These are phyloP conservation scores for Corythucha ciliata DNA, from an alignment of 2,888 invertebrate genomes.

Conservation along the genomic window DNA sequence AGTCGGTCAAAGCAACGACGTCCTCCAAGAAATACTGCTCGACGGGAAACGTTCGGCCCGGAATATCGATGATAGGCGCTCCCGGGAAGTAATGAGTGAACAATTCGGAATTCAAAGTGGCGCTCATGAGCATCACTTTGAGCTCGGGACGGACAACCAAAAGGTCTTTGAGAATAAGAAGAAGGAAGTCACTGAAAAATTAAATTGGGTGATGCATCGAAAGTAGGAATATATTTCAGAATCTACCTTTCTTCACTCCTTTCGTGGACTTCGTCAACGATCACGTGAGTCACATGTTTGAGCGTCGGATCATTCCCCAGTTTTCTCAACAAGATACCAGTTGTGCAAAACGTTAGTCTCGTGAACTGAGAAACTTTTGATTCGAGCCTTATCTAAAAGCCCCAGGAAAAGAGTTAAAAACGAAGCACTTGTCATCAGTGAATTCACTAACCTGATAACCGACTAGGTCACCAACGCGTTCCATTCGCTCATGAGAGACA, in stretches of 20 bases:
- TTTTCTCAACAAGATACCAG: slow-evolving; percentile 77
- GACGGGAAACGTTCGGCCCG: slow-evolving; percentile 73
- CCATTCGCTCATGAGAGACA: slow-evolving; percentile 76
- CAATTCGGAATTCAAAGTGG: slow-evolving; percentile 74
- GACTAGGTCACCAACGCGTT: slow-evolving; percentile 63
- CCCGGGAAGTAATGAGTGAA: slow-evolving; percentile 76
- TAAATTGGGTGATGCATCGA: slow-evolving; percentile 2
- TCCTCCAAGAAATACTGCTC: slow-evolving; percentile 73
- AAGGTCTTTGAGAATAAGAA: slow-evolving; percentile 71
- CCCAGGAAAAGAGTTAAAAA: too few species aligned
- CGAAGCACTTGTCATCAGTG: too few species aligned
- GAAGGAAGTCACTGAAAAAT: slow-evolving; percentile 64
- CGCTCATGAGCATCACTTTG: slow-evolving; percentile 85
- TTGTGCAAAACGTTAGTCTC: slow-evolving; percentile 83
- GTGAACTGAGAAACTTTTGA: slow-evolving; percentile 68
- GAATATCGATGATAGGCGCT: slow-evolving; percentile 69
- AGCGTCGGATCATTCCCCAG: slow-evolving; percentile 69
- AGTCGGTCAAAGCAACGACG: slow-evolving; percentile 56
- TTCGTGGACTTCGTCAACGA: slow-evolving; percentile 90
- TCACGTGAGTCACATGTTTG: slow-evolving; percentile 67
- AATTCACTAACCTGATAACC: slow-evolving; percentile 55
- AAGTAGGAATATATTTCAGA: slow-evolving; percentile 33
- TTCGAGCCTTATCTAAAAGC: slow-evolving; percentile 66
- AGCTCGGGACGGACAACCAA: slow-evolving; percentile 61
- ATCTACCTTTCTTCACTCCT: slow-evolving; percentile 69